Conservation (phyloP, 92 coral and sea anemone genomes). For the Actinostola sp. region DNA sequence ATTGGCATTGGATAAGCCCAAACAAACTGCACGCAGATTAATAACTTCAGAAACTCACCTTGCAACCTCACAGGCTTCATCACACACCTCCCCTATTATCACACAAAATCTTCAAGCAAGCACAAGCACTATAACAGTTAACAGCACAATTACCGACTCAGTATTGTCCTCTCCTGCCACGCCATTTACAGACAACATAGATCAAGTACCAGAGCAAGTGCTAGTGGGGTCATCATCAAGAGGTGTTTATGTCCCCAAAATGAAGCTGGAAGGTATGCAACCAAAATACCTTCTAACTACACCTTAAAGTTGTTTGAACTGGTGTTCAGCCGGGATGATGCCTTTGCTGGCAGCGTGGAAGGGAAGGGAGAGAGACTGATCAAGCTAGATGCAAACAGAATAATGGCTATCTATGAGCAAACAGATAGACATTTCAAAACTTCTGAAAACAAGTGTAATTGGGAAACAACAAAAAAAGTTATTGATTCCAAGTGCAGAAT, state of each 20-base stretch:
- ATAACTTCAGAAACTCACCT: too few relatives aligned
- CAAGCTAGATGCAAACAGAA: slow-evolving; percentile 34
- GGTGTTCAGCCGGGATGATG: slow-evolving; percentile 47
- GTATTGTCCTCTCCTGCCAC: too few relatives aligned
- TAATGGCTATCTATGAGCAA: slow-evolving; percentile 18
- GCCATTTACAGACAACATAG: too few relatives aligned
- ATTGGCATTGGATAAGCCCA: too few relatives aligned
- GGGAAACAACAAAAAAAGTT: slow-evolving; percentile 18
- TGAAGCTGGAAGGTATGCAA: slow-evolving; percentile 18
- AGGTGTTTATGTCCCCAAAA: slow-evolving; percentile 36
- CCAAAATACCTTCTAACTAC: slow-evolving; percentile 16
- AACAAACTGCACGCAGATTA: too few relatives aligned
- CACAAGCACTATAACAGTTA: too few relatives aligned
- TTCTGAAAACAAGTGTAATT: neutral
- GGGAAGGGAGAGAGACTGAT: slow-evolving; percentile 32
- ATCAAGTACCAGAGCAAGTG: too few relatives aligned
- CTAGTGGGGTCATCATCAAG: slow-evolving; percentile 25
- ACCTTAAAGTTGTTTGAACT: slow-evolving; percentile 44
- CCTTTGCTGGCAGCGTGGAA: slow-evolving; percentile 13
- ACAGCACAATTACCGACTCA: too few relatives aligned
- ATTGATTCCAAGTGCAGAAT: slow-evolving; percentile 22
- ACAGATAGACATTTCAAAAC: too few relatives aligned
- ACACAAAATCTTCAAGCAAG: too few relatives aligned
- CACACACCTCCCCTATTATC: too few relatives aligned
- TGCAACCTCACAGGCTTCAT: too few relatives aligned